Conservation (phyloP, 2,888 invertebrate genomes). For the Andrena praecox region DNA sequence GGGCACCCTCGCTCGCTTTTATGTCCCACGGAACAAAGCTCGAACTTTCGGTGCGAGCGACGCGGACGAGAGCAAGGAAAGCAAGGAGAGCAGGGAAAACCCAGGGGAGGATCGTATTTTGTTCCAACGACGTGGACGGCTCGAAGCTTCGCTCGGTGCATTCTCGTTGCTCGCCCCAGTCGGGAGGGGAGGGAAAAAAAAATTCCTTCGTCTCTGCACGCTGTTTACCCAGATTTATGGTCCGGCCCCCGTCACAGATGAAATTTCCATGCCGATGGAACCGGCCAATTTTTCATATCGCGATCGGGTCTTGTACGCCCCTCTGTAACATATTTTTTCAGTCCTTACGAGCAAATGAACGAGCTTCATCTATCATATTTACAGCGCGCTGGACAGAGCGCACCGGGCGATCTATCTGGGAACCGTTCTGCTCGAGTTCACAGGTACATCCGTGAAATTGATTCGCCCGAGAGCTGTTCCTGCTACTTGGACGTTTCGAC, state of each 20-base stretch:
- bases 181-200: not conserved
- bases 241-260: slow-evolving; percentile 51
- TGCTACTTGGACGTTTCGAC: not conserved
- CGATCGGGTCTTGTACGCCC: slow-evolving; percentile 42
- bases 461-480: not conserved
- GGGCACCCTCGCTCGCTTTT: slow-evolving; percentile 41
- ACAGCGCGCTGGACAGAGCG: slow-evolving; percentile 11
- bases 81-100: slow-evolving; percentile 9
- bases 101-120: slow-evolving; percentile 45
- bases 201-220: slow-evolving; percentile 35
- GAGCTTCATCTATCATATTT: slow-evolving; percentile 52
- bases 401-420: slow-evolving; percentile 22
- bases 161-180: not conserved
- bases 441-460: slow-evolving; percentile 22
- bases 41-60: slow-evolving; percentile 35
- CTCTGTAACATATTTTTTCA: slow-evolving; percentile 56
- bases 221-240: slow-evolving; percentile 61
- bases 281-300: slow-evolving; percentile 55
- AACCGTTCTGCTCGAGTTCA: not conserved
- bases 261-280: slow-evolving; percentile 54
- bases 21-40: slow-evolving; percentile 53
- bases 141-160: slow-evolving; percentile 40
- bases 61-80: slow-evolving; percentile 32
- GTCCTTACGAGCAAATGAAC: slow-evolving; percentile 59
- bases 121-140: slow-evolving; percentile 44